A percentile compares a stretch with the other conserved stretches of the same genome.
Evolutionary conservation across 2,888 invertebrate genomes (phyloP).

Genomic region (Tachina lurida): DNA sequence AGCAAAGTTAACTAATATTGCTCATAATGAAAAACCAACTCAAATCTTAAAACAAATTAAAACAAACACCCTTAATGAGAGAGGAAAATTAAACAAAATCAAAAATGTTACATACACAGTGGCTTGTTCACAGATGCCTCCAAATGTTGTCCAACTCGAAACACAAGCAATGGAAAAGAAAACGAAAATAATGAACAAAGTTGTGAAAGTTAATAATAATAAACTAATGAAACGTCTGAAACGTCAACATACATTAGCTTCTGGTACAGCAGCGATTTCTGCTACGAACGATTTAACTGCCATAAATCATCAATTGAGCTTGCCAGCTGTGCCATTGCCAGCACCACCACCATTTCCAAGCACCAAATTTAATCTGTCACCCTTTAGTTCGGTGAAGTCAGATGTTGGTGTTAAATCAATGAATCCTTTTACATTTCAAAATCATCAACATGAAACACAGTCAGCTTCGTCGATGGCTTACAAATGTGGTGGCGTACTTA

Average conservation of each 20-base stretch:
- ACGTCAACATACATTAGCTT: conserved; percentile 58
- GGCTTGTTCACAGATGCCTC: background rate
- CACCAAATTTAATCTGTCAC: conserved; percentile 74
- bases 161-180: conserved; percentile 59
- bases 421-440: conserved; percentile 65
- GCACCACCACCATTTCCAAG: conserved; percentile 78
- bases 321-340: conserved; percentile 79
- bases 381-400: conserved; percentile 64
- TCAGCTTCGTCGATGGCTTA: conserved; percentile 52
- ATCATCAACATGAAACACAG: conserved; percentile 51
- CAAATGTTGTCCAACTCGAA: background rate
- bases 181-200: conserved; percentile 31
- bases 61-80: background rate
- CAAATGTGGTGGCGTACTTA: conserved; percentile 87
- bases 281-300: conserved; percentile 48
- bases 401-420: conserved; percentile 44
- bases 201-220: conserved; percentile 9
- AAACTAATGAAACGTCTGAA: conserved; percentile 57
- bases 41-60: background rate
- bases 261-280: conserved; percentile 9
- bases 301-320: conserved; percentile 74
- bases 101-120: conserved; percentile 26
- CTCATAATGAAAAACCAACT: background rate
- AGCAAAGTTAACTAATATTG: no score
- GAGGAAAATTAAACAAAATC: background rate